Base-by-base conservation (phyloP, 1,140 invertebrate genomes). In the Semibalanus balanoides region DNA sequence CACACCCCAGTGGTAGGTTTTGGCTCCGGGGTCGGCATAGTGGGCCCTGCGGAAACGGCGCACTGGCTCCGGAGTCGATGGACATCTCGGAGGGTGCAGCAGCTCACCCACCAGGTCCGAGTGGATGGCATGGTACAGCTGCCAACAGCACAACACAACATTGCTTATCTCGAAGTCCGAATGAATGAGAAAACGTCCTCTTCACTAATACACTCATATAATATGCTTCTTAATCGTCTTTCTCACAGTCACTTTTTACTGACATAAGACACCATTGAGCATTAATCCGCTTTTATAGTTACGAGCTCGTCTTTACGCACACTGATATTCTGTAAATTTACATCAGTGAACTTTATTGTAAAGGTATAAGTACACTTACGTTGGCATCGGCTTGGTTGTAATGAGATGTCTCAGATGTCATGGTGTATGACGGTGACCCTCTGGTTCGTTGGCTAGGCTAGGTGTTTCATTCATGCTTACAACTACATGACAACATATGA, bases 81-180 rank as follows among this genome's bases (percentile, higher is more conserved):
- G 51, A 1, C 14, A 7, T 25, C 51, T 14, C 51, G 51, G 51
- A 7, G 51, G 51, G 22, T 64, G 51, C 14, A 64, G 51, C 22
- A 64, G 51, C 22, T 64, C 51, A 14, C 51, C 51, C 51, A 64
- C 51, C 51, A 64, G 51, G 51, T 64, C 51, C 51, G 51, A 64
- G 51, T 64, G 51, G 51, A 64, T 64, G 51, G 51, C 51, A 64
- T 64, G 51, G 51, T 64, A 64, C 51, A 64, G 51, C 51, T 64
- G 51, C 35, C 35, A 17, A 17, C 35, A 5, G 17, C 5, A 40
- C 35, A 40, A 40, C 35, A 17, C 5, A 40, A 40, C 5, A 40
- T 40, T 40, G 17, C 35, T 40, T 5, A 17, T 7, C 17, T 40
- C 35, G 35, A n/a, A n/a, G 35, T 40, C 5, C 35, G 5, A 40